Evolutionary conservation across 2,888 invertebrate genomes (phyloP).

Genomic region (Synergus itoensis): DNA sequence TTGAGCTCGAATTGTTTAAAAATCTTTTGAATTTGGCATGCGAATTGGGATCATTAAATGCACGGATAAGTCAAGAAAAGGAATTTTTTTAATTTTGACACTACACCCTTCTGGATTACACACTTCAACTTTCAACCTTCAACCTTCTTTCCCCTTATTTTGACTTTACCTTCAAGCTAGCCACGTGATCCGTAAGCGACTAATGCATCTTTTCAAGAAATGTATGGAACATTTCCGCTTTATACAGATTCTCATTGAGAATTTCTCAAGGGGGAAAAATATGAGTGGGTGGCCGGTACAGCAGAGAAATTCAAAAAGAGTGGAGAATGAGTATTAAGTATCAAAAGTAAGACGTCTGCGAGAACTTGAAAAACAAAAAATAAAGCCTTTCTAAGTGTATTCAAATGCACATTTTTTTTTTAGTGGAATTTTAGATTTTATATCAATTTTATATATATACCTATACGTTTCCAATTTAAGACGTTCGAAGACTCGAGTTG

Average conservation of each 20-base stretch:
- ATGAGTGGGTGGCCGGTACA: constrained; percentile 12
- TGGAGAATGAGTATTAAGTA: constrained; percentile 8
- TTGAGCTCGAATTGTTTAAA: no score
- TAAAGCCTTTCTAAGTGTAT: background rate
- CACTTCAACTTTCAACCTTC: background rate
- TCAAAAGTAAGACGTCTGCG: constrained; percentile 5
- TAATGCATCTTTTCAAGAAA: constrained; percentile 31
- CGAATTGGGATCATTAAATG: no score
- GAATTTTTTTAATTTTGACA: no score
- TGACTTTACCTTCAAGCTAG: constrained; percentile 27
- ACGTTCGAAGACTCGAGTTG: background rate
- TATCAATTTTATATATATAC: background rate
- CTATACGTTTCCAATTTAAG: background rate
- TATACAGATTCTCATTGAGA: background rate
- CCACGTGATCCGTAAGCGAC: constrained; percentile 4
- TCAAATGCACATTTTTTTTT: background rate
- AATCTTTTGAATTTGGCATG: no score
- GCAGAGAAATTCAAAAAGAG: constrained; percentile 4
- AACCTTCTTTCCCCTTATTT: constrained; percentile 6
- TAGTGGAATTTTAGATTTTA: background rate
- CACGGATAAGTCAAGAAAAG: no score
- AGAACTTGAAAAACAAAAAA: background rate
- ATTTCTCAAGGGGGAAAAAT: background rate
- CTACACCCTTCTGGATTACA: background rate
- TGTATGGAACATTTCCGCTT: constrained; percentile 1